Base-by-base conservation (phyloP, 1,140 invertebrate species). In the Rhizoglyphus robini region DNA sequence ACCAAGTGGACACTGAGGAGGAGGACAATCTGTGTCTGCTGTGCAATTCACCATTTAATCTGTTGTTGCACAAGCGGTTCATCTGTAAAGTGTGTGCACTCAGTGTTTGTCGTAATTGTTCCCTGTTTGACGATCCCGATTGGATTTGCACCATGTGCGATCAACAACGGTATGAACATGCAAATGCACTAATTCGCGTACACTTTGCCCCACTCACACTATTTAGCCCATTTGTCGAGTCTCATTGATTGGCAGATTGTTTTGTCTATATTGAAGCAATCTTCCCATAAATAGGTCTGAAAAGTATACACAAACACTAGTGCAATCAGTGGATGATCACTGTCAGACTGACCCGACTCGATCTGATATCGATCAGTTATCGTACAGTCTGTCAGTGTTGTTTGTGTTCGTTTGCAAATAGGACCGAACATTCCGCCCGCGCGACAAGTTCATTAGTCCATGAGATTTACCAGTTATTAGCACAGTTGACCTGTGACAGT, bases 71-170 rank as follows among this genome's bases (percentile, higher is more conserved):
- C 15, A 30, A 32, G 3, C 58, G 58, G n/a, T 29, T 60, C 27
- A 34, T 32, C 27, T 60, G 58, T 46, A 60, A 60, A 60, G 15
- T 29, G 15, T 60, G 58, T 46, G 15, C 58, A 20, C 29, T 60
- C 27, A 32, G 36, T 27, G 58, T 60, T 46, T 60, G 58, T 46
- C n/a, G 15, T n/a, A 60, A 60, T 11, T 60, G 58, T 46, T 60
- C 58, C 15, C 15, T 60, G 25, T 60, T 11, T 46, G 58, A 60
- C 36, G 15, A 29, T 34, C 15, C 15, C 27, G 3, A 15, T n/a
- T 60, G 58, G 58, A 60, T 60, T 1, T 60, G 58, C 30, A 60
- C 27, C n/a, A 27, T 60, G 23, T 60, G 58, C 15, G 15, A 60
- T 60, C 58, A 60, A 46, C 58, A 60, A 60, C 27, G 58, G 58